Conservation (phyloP, 64 coral and sea anemone genomes). For the Montipora cactus region DNA sequence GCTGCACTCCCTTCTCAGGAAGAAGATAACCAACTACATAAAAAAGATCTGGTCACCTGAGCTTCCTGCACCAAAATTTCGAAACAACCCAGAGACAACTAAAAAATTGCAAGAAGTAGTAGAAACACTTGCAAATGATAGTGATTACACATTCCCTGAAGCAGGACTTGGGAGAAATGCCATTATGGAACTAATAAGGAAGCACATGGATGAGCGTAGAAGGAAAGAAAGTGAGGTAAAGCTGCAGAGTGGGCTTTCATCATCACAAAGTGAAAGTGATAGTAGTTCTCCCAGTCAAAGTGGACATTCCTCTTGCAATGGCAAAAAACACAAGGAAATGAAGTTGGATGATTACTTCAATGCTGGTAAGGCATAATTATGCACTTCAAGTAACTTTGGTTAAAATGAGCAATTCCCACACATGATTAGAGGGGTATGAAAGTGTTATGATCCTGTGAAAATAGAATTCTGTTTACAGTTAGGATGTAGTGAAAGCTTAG, state of each 20-base stretch:
- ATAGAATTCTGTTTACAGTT: too few species aligned
- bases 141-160: constrained; percentile 65
- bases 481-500: too few species aligned
- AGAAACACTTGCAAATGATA: constrained; percentile 44
- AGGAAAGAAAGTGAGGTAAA: background rate
- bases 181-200: constrained; percentile 60
- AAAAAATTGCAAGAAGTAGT: constrained; percentile 44
- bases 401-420: too few species aligned
- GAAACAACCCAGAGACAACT: constrained; percentile 50
- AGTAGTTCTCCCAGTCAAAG: background rate
- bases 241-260: background rate
- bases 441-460: too few species aligned
- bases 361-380: background rate
- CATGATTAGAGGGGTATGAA: too few species aligned
- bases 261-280: background rate
- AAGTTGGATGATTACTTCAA: constrained; percentile 1
- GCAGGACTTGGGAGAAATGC: constrained; percentile 70
- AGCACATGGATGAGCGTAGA: constrained; percentile 74
- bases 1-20: constrained; percentile 13
- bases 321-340: background rate
- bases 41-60: constrained; percentile 49
- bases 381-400: too few species aligned
- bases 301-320: background rate
- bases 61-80: constrained; percentile 57
- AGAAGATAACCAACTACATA: constrained; percentile 65